These are phyloP conservation scores for Perca fluviatilis DNA, from an alignment of 2,113 vertebrate species.

Conservation along the genomic window DNA sequence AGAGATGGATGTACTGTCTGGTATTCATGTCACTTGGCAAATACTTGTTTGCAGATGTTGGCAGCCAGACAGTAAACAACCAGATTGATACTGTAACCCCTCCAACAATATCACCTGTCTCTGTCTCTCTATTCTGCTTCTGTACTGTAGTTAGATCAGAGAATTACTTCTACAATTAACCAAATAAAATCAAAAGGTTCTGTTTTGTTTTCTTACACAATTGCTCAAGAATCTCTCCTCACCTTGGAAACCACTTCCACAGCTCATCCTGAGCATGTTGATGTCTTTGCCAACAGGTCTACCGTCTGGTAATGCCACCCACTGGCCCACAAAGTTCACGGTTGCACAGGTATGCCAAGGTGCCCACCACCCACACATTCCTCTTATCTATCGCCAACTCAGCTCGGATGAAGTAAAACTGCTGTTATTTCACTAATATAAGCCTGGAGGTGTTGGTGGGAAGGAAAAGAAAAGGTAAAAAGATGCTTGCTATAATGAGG, in stretches of 20 bases:
- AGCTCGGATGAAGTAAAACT: slow-evolving; percentile 42
- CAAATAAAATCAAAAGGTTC: neutral
- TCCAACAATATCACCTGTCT: slow-evolving; percentile 2
- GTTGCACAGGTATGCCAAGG: slow-evolving; percentile 53
- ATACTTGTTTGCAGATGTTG: slow-evolving; percentile 36
- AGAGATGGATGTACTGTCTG: slow-evolving; percentile 43
- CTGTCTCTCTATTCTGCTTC: neutral
- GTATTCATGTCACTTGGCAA: slow-evolving; percentile 22
- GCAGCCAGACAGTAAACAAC: slow-evolving; percentile 41
- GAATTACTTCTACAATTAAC: neutral
- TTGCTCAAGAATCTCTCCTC: neutral
- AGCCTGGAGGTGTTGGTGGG: slow-evolving; percentile 34
- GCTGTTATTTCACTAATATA: slow-evolving; percentile 58
- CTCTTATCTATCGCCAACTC: slow-evolving; percentile 68
- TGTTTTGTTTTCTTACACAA: neutral
- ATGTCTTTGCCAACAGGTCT: slow-evolving; percentile 40
- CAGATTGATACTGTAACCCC: slow-evolving; percentile 43
- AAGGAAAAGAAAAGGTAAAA: neutral
- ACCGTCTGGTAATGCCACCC: slow-evolving; percentile 55
- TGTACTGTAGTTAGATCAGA: neutral
- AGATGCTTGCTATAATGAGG: slow-evolving; percentile 35
- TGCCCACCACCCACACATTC: slow-evolving; percentile 56
- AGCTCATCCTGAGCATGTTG: slow-evolving; percentile 13
- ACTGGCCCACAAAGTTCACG: slow-evolving; percentile 41
- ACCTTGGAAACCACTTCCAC: slow-evolving; percentile 21